Base-by-base conservation (phyloP, 2,113 vertebrate species). In the Strix aluco region DNA sequence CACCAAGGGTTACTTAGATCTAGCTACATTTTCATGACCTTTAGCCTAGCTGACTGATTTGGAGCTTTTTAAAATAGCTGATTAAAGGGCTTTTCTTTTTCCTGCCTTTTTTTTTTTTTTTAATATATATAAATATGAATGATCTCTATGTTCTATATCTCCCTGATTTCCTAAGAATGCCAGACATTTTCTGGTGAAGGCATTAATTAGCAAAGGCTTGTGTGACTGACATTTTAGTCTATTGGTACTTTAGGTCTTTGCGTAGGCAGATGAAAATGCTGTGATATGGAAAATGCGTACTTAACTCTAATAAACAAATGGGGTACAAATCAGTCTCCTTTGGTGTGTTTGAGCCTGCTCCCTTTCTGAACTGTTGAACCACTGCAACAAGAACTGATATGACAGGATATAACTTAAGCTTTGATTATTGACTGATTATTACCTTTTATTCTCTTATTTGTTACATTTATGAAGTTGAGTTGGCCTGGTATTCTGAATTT, bases 191-290 rank as follows among this genome's bases (percentile, higher is more conserved):
- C 73, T 25, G 4, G 29, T 34, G 54, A 94, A 91, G 70, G 69
- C 78, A 81, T 85, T 91, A 91, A 93, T 91, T 85, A 96, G 65
- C 90, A 69, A 65, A 96, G 58, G 58, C 62, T 92, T 90, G 57
- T 74, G 67, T 85, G 87, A 66, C 74, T 73, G 84, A 69, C 2
- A 7, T 82, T 88, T 91, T 29, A 92, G 78, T 46, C 61, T 79
- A 30, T 6, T 72, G 72, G 57, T 59, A 78, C 57, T 87, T 67
- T 19, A 81, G 77, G 69, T 63, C 69, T 84, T 66, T 69, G 73
- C 46, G 14, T 1, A 59, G 46, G 67, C 87, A 90, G 81, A 63
- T 26, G 49, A 89, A 84, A 95, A 87, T 57, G 57, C 65, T 74
- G 47, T 6, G 34, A 4, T 30, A 34, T 4, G 30, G 57, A 81